These are phyloP conservation scores for Aviceda subcristata DNA, from an alignment of 2,113 vertebrate genomes.

Conservation along the genomic window DNA sequence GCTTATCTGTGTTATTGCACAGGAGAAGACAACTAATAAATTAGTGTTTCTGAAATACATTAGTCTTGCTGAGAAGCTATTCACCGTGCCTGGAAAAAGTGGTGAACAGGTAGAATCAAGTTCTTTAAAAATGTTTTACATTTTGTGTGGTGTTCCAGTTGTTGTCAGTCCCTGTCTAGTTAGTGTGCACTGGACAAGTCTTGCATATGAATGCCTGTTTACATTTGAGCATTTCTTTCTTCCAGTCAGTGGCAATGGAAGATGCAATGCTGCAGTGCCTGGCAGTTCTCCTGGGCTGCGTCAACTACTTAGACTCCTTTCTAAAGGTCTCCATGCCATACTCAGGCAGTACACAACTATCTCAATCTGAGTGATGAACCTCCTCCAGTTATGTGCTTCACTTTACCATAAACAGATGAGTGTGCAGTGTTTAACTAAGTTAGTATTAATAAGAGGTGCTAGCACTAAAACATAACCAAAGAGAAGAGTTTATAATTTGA, in stretches of 20 bases:
- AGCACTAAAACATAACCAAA: not conserved
- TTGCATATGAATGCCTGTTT: conserved; percentile 2
- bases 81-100: not conserved
- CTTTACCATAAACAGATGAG: conserved; percentile 39
- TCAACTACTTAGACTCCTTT: conserved; percentile 68
- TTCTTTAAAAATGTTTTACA: not conserved
- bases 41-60: not conserved
- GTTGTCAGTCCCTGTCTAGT: conserved; percentile 25
- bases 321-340: conserved; percentile 64
- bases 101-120: not conserved
- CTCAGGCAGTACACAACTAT: conserved; percentile 42
- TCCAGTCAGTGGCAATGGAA: conserved; percentile 66
- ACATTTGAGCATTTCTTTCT: conserved; percentile 66
- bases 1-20: not conserved
- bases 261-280: conserved; percentile 67
- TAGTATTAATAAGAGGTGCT: not conserved
- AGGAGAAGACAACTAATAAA: not conserved
- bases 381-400: conserved; percentile 46
- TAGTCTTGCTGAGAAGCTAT: not conserved
- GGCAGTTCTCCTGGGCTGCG: conserved; percentile 67
- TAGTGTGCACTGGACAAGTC: conserved; percentile 8
- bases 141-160: conserved; percentile 26
- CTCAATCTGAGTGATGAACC: conserved; percentile 55
- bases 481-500: not conserved
- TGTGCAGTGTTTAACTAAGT: conserved; percentile 39